A percentile compares a stretch with the other conserved stretches of the same genome.
Evolutionary conservation across 2,797 vertebrate genomes (phyloP).

Genomic region (Chaenodraco wilsoni): DNA sequence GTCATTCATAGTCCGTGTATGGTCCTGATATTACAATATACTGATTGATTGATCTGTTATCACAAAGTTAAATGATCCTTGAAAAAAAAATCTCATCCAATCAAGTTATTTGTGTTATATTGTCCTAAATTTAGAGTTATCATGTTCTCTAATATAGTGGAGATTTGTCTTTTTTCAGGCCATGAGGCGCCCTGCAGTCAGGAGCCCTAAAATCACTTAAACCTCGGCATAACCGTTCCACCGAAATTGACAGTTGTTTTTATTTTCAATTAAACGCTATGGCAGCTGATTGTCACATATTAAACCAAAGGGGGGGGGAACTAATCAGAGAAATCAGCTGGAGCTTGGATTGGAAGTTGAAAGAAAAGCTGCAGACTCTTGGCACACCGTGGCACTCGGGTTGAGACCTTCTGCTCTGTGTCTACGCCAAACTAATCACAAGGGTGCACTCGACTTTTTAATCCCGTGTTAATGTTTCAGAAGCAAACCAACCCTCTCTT

Average conservation of each 20-base stretch:
- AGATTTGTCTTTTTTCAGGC: background rate
- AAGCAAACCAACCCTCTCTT: background rate
- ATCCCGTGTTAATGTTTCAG: slow-evolving; percentile 5
- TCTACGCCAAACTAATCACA: slow-evolving; percentile 15
- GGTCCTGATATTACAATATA: background rate
- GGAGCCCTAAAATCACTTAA: slow-evolving; percentile 1
- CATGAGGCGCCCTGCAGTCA: background rate
- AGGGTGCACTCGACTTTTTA: background rate
- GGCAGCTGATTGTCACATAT: slow-evolving; percentile 44
- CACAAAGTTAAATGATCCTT: background rate
- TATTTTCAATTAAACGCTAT: slow-evolving; percentile 27
- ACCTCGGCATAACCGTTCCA: background rate
- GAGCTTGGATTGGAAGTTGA: slow-evolving; percentile 16
- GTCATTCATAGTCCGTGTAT: background rate
- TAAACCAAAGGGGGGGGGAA: slow-evolving; percentile 24
- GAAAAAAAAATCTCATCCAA: background rate
- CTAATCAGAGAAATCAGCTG: slow-evolving; percentile 40
- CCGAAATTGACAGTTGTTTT: slow-evolving; percentile 14
- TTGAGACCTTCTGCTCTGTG: slow-evolving; percentile 20
- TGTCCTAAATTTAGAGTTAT: background rate
- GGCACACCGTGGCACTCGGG: background rate
- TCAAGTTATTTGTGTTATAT: background rate
- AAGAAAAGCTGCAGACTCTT: slow-evolving; percentile 30
- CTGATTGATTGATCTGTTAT: too few relatives aligned
- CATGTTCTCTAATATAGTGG: background rate